phyloP scores from a whole-genome alignment of 1,140 invertebrate genomes.

The Cotesia glomerata region DNA sequence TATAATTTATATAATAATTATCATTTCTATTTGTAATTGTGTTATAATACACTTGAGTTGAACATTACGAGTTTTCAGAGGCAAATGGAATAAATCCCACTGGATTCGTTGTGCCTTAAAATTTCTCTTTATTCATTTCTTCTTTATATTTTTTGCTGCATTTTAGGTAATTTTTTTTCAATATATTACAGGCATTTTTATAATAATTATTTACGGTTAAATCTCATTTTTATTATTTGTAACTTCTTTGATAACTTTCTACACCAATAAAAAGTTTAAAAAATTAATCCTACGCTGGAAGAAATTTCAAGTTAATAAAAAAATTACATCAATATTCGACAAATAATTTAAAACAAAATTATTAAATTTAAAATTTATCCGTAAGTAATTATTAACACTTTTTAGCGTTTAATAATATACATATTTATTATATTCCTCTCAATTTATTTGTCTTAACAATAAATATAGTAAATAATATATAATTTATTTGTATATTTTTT shows the following conservation, averaged over 20 bases:
- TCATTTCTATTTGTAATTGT: constrained; percentile 20
- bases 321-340: no score
- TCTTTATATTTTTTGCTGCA: constrained; percentile 13
- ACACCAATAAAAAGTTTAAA: no score
- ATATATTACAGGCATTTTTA: neutral
- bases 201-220: neutral
- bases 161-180: neutral
- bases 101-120: constrained; percentile 15
- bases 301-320: no score
- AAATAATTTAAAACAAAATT: neutral
- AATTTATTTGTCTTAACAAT: constrained; percentile 16
- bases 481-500: no score
- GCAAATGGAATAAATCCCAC: constrained; percentile 24
- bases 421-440: neutral
- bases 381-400: constrained; percentile 5
- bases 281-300: no score
- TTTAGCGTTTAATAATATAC: neutral
- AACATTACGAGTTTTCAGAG: constrained; percentile 36
- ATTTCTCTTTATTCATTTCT: neutral
- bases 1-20: constrained; percentile 35
- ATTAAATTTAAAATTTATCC: neutral
- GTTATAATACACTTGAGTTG: constrained; percentile 31
- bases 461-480: neutral
- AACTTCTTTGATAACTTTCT: no score
- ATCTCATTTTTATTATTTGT: neutral